These are phyloP conservation scores for Acrocephalus arundinaceus DNA, from an alignment of 2,113 vertebrate genomes.

Conservation along the genomic window DNA sequence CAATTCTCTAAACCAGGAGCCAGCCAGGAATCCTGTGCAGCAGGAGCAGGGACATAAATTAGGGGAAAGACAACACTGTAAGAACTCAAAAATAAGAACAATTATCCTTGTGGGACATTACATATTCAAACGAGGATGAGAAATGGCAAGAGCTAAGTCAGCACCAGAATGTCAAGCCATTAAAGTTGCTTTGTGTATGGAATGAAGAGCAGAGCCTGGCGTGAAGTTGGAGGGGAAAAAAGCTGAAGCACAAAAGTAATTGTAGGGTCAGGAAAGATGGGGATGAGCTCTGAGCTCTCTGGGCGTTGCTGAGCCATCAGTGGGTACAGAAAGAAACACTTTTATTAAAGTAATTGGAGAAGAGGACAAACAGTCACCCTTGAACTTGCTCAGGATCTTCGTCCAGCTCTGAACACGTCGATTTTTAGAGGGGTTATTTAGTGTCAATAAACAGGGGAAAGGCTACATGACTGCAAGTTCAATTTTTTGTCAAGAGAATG, in stretches of 20 bases:
- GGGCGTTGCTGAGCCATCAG: background rate
- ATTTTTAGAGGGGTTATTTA: background rate
- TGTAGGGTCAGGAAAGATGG: background rate
- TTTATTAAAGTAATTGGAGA: background rate
- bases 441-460: background rate
- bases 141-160: slow-evolving; percentile 3
- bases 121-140: background rate
- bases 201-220: background rate
- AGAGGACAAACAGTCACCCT: background rate
- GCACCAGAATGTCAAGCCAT: background rate
- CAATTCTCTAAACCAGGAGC: background rate
- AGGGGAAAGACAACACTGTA: background rate
- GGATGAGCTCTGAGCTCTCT: background rate
- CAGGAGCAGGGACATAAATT: background rate
- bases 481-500: background rate
- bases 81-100: slow-evolving; percentile 9
- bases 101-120: background rate
- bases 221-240: background rate
- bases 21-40: background rate
- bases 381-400: background rate
- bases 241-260: background rate
- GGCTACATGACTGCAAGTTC: background rate
- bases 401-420: fast-evolving
- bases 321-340: background rate
- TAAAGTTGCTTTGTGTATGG: background rate